Percentiles rank a stretch among this genome's conserved stretches.
These are phyloP conservation scores for Polietes domitor DNA, from an alignment of 2,888 invertebrate genomes.

Conservation along the genomic window DNA sequence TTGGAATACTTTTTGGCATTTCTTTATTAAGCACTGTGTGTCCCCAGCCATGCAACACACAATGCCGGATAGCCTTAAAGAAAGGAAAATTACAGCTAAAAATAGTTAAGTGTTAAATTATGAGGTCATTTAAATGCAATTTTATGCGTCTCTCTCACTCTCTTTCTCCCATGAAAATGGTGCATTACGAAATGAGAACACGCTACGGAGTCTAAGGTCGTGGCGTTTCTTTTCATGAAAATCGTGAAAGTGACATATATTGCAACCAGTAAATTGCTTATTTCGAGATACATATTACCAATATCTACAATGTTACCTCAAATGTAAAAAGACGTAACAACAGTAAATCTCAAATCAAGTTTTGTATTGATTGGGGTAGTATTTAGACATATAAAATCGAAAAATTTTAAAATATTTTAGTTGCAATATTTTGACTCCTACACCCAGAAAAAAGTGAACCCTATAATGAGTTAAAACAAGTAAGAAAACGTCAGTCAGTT, in stretches of 20 bases:
- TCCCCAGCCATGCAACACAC: constrained; percentile 15
- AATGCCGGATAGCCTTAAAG: neutral
- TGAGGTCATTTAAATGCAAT: constrained; percentile 62
- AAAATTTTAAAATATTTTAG: no score
- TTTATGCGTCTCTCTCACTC: constrained; percentile 2
- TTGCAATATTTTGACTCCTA: no score
- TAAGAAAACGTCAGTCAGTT: no score
- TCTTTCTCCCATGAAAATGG: neutral
- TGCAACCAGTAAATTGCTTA: no score
- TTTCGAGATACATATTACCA: no score
- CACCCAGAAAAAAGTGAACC: no score
- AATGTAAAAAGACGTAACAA: no score
- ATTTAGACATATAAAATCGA: no score
- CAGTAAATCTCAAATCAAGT: no score
- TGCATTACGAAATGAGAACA: neutral
- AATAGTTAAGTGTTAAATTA: constrained; percentile 54
- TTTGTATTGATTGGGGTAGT: no score
- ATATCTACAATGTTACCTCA: no score
- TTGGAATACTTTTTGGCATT: constrained; percentile 29
- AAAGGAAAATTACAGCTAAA: constrained; percentile 10
- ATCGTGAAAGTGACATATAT: neutral
- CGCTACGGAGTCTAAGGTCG: neutral
- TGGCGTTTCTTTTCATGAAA: neutral
- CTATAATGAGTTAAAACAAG: no score
- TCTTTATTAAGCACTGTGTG: constrained; percentile 42